Evolutionary conservation across 2,113 vertebrate species (phyloP).

Genomic region (Mirounga angustirostris): DNA sequence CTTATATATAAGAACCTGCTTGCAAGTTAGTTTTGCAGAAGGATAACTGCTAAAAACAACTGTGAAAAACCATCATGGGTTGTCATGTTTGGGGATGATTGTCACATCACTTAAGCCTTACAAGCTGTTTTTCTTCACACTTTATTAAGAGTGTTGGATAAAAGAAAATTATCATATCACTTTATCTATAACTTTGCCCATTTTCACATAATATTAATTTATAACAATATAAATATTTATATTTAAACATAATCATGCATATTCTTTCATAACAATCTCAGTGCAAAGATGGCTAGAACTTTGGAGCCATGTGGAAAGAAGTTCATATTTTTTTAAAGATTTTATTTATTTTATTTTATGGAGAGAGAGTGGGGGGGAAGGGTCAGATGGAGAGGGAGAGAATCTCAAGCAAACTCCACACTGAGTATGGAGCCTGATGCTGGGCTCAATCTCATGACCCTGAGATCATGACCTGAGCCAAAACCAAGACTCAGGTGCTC

Average conservation of each 20-base stretch:
- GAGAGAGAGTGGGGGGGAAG: neutral
- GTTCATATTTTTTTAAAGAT: neutral
- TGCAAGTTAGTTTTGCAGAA: constrained; percentile 60
- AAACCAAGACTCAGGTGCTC: neutral
- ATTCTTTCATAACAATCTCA: neutral
- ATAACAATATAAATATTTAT: neutral
- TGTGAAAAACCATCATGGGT: constrained; percentile 59
- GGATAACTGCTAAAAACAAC: constrained; percentile 70
- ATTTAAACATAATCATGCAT: neutral
- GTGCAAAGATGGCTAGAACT: neutral
- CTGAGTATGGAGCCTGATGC: neutral
- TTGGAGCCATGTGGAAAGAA: neutral
- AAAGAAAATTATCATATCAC: neutral
- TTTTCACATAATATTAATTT: neutral
- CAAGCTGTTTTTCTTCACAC: constrained; percentile 76
- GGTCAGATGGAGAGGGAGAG: neutral
- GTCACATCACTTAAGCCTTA: constrained; percentile 51
- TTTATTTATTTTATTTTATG: neutral
- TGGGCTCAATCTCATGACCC: neutral
- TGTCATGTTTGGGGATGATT: constrained; percentile 35
- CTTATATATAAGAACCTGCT: constrained; percentile 54
- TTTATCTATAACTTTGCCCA: neutral
- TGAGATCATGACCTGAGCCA: neutral
- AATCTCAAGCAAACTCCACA: neutral
- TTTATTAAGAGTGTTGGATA: constrained; percentile 51